Conservation (phyloP, 2,797 vertebrate genomes). For the Odontamblyopus rebecca region DNA sequence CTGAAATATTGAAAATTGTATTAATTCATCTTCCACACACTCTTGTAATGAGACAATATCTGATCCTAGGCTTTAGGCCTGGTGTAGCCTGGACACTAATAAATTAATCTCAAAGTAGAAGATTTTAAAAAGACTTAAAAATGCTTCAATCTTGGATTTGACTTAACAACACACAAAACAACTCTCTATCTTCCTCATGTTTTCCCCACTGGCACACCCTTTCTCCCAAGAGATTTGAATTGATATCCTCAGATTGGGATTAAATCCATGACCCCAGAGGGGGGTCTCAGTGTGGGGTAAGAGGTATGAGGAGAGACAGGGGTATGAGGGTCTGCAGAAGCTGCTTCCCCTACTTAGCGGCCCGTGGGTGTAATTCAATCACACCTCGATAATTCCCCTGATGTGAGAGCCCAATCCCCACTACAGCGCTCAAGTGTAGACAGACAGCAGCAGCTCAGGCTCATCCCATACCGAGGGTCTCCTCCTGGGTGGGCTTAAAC, state of each 20-base stretch:
- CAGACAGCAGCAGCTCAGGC: constrained; percentile 53
- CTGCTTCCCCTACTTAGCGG: constrained; percentile 46
- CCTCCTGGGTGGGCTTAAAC: constrained; percentile 67
- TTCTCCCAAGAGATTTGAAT: constrained; percentile 46
- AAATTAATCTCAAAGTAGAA: background rate
- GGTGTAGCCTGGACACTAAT: background rate
- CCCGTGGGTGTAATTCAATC: constrained; percentile 66
- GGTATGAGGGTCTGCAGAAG: constrained; percentile 15
- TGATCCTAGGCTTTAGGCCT: background rate
- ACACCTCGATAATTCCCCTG: constrained; percentile 70
- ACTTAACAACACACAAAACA: background rate
- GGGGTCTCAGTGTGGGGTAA: constrained; percentile 38
- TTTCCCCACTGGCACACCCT: constrained; percentile 24
- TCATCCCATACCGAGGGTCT: constrained; percentile 60
- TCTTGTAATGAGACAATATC: background rate
- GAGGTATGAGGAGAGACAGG: constrained; percentile 14
- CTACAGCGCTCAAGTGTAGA: constrained; percentile 47
- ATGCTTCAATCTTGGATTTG: background rate
- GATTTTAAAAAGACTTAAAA: background rate
- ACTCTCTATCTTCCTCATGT: background rate
- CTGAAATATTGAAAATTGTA: background rate
- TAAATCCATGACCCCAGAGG: constrained; percentile 49
- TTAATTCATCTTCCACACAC: background rate
- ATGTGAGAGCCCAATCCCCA: constrained; percentile 53
- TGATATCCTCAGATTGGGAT: constrained; percentile 59